Evolutionary conservation across 2,113 vertebrate species (phyloP).

Genomic region (Uropsilus gracilis): DNA sequence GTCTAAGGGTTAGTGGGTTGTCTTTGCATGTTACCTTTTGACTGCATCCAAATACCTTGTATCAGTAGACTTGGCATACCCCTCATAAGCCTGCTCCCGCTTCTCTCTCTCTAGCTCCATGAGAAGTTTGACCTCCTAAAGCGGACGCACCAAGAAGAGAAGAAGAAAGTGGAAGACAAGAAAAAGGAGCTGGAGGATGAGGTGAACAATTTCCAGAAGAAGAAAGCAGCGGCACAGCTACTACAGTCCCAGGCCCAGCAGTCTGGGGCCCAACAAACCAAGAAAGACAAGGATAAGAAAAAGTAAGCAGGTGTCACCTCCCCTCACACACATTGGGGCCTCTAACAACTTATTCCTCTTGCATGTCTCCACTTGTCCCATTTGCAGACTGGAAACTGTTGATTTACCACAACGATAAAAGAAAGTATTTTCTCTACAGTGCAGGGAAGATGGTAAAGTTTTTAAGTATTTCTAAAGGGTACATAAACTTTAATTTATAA

Average conservation of each 20-base stretch:
- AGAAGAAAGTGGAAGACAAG: conserved; percentile 91
- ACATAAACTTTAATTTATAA: conserved; percentile 55
- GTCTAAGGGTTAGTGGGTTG: too few species aligned
- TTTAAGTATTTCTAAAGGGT: conserved; percentile 71
- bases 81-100: background rate
- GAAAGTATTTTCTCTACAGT: conserved; percentile 82
- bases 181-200: conserved; percentile 91
- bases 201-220: conserved; percentile 89
- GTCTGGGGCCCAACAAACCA: conserved; percentile 90
- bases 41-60: background rate
- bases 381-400: conserved; percentile 73
- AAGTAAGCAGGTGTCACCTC: conserved; percentile 87
- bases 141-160: conserved; percentile 91
- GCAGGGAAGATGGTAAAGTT: conserved; percentile 79
- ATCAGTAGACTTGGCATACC: background rate
- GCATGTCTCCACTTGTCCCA: conserved; percentile 84
- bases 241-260: conserved; percentile 90
- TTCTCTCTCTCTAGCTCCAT: conserved; percentile 83
- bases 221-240: conserved; percentile 89
- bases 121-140: conserved; percentile 91
- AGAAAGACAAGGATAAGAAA: conserved; percentile 94
- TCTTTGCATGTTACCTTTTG: rapidly evolving
- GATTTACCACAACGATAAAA: conserved; percentile 82
- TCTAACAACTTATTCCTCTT: conserved; percentile 72
- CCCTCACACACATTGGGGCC: conserved; percentile 57